A percentile compares a stretch with the other conserved stretches of the same genome.
phyloP scores from a whole-genome alignment of 2,797 vertebrate species.

The Steatocranus sp. region DNA sequence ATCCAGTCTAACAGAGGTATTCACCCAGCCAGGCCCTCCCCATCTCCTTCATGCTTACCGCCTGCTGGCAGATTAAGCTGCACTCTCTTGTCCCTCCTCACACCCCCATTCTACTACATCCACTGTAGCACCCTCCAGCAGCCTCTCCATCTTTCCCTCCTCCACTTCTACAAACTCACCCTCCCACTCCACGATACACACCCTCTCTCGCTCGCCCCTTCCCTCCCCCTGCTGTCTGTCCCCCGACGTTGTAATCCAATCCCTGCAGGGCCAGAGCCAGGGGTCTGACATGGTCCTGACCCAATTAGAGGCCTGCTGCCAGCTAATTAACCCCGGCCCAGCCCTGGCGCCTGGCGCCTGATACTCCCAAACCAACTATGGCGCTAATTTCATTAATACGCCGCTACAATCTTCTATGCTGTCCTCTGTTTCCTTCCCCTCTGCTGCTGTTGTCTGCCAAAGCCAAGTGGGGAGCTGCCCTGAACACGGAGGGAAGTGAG shows the following conservation, averaged over 20 bases:
- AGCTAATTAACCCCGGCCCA: slow-evolving; percentile 74
- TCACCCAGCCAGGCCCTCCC: slow-evolving; percentile 27
- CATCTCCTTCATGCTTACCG: slow-evolving; percentile 43
- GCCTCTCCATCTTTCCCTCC: slow-evolving; percentile 15
- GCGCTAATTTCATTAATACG: slow-evolving; percentile 73
- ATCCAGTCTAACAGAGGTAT: slow-evolving; percentile 44
- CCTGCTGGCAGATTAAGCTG: slow-evolving; percentile 64
- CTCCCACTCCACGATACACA: not conserved
- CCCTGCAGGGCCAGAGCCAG: slow-evolving; percentile 72
- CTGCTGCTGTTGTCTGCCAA: not conserved
- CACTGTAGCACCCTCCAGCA: slow-evolving; percentile 32
- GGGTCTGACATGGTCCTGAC: slow-evolving; percentile 76
- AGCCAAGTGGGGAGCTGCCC: slow-evolving; percentile 1
- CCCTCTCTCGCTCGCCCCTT: slow-evolving; percentile 20
- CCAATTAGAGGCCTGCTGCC: slow-evolving; percentile 75
- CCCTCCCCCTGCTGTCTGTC: slow-evolving; percentile 53
- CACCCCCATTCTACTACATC: slow-evolving; percentile 13
- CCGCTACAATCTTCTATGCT: slow-evolving; percentile 40
- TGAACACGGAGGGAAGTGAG: not conserved
- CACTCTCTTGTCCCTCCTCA: slow-evolving; percentile 30
- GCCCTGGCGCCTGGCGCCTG: slow-evolving; percentile 67
- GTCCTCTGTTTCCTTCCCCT: slow-evolving; percentile 28
- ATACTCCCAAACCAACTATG: slow-evolving; percentile 65
- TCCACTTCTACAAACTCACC: not conserved
- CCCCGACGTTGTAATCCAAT: slow-evolving; percentile 73